Evolutionary conservation across 1,140 invertebrate genomes (phyloP), one percentile per base, ranked within the genome.

Genomic region (Drosophila kanapiae): DNA sequence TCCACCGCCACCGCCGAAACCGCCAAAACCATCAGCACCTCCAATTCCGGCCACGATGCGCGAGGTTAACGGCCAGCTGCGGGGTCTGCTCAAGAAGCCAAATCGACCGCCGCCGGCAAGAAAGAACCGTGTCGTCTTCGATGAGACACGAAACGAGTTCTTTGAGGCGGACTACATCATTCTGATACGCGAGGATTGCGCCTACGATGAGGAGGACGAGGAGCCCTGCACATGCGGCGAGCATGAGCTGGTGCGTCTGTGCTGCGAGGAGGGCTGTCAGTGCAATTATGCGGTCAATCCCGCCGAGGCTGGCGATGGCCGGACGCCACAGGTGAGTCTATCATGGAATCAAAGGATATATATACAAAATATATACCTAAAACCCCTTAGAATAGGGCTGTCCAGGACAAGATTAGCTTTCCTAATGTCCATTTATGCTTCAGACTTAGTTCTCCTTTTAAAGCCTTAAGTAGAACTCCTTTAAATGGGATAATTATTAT

Each of bases 141-240:
- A 97, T 91, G 97, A 97, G 93, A 96, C 96, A 71, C 94, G 96
- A 23, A 97, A 97, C 93, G 96, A 97, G 92, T 97, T 97, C 93
- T 97, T 97, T 91, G 97, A 97, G 62, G 96, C 96, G 3, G 96
- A 97, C 93, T 97, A 97, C 83, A 97, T 97, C 72, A 97, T 97
- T 80, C 93, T 97, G 27, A 97, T 97, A 51, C 95, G 96, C 42
- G 96, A 97, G 82, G 96, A 97, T 86, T 96, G 96, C 76, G 96
- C 96, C 64, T 96, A 96, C 80, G 96, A 96, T 48, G 96, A 96
- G 82, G 96, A 96, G 81, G 94, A 95, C 65, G 94, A 95, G 77
- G 96, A 96, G 72, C 95, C 96, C 45, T 96, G 96, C 91, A 96
- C 96, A 51, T 96, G 96, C 72, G 96, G 96, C 80, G 95, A 96